Conservation (phyloP, 2,113 vertebrate species). For the Perca schrenkii region DNA sequence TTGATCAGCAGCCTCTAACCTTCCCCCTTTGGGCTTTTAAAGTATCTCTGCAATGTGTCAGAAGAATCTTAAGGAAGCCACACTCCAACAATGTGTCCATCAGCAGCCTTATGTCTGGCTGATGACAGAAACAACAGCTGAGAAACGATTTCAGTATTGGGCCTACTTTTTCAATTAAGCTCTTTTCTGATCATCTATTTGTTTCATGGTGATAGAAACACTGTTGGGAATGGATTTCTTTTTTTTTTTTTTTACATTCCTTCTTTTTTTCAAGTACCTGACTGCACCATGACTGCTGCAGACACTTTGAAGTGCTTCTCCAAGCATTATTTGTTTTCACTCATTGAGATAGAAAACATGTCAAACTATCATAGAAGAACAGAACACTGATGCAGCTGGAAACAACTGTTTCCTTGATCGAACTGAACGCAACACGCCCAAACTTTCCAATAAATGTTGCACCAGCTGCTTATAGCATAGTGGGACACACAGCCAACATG, state of each 20-base stretch:
- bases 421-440: conserved; percentile 1
- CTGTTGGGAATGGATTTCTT: background rate
- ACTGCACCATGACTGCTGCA: background rate
- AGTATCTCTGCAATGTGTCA: conserved; percentile 29
- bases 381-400: background rate
- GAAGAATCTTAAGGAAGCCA: background rate
- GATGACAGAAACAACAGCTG: background rate
- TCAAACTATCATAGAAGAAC: background rate
- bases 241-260: background rate
- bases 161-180: background rate
- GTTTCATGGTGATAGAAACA: background rate
- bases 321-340: background rate
- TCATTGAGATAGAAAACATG: background rate
- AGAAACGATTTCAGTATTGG: background rate
- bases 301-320: background rate
- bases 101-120: background rate
- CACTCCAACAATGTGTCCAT: conserved; percentile 5
- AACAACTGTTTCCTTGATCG: conserved; percentile 11
- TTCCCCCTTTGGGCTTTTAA: background rate
- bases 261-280: background rate
- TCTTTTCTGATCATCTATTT: background rate
- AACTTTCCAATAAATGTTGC: background rate
- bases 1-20: background rate
- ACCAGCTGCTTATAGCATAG: background rate
- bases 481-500: background rate